Conservation (phyloP, 2,113 vertebrate species). For the Oplegnathus fasciatus region DNA sequence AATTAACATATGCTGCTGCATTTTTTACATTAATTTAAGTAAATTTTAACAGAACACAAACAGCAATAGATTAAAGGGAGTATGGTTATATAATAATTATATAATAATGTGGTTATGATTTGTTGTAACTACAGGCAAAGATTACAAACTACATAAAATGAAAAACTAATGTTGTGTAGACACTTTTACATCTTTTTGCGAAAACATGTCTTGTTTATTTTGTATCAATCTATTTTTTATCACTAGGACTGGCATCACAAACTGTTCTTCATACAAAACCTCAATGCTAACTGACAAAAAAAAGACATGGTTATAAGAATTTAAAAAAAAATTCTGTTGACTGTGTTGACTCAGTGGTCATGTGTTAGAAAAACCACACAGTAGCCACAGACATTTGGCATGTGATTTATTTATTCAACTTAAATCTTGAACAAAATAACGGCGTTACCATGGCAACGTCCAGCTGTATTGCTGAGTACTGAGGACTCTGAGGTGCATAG, state of each 20-base stretch:
- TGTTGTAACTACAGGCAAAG: not conserved
- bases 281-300: not conserved
- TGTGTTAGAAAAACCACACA: not conserved
- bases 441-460: conserved; percentile 24
- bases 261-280: not conserved
- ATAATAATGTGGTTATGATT: too few species aligned
- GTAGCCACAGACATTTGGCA: conserved; percentile 31
- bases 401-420: conserved; percentile 42
- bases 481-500: conserved; percentile 3
- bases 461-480: not conserved
- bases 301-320: not conserved
- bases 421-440: conserved; percentile 18
- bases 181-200: too few species aligned
- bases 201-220: not conserved
- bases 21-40: not conserved
- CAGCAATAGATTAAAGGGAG: not conserved
- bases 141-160: not conserved
- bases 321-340: not conserved
- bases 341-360: conserved; percentile 4
- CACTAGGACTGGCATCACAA: not conserved
- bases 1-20: not conserved
- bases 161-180: not conserved
- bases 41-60: not conserved
- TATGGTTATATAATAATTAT: not conserved
- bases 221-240: not conserved